Evolutionary conservation across 2,113 vertebrate species (phyloP).

Genomic region (Oreocharis arfaki): DNA sequence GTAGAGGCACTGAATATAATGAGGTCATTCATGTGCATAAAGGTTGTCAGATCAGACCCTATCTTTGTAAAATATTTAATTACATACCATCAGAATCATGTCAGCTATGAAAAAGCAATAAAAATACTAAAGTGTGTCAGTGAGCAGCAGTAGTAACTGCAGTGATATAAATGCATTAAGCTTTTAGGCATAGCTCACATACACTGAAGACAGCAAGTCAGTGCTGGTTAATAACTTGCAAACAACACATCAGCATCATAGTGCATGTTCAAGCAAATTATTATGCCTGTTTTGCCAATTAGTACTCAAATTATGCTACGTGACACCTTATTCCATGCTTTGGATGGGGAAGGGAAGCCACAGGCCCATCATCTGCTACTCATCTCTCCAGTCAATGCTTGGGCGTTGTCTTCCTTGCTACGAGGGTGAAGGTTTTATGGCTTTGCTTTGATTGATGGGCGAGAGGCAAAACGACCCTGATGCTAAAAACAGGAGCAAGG

Average conservation of each 20-base stretch:
- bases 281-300: neutral
- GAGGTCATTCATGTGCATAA: conserved; percentile 17
- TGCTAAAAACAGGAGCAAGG: neutral
- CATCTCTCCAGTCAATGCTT: accelerated
- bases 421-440: neutral
- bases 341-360: neutral
- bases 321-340: neutral
- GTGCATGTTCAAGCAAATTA: neutral
- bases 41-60: conserved; percentile 16
- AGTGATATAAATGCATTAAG: neutral
- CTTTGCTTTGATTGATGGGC: conserved; percentile 8
- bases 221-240: neutral
- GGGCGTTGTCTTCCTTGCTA: neutral
- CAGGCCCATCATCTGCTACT: neutral
- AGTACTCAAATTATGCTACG: neutral
- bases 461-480: neutral
- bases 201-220: neutral
- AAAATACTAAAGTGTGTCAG: conserved; percentile 33
- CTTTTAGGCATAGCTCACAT: neutral
- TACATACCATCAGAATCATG: conserved; percentile 28
- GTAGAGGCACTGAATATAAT: neutral
- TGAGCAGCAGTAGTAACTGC: neutral
- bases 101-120: conserved; percentile 50
- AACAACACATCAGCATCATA: neutral
- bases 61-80: conserved; percentile 57